Base-by-base conservation (phyloP, 2,113 vertebrate species). In the Protobothrops mucrosquamatus region DNA sequence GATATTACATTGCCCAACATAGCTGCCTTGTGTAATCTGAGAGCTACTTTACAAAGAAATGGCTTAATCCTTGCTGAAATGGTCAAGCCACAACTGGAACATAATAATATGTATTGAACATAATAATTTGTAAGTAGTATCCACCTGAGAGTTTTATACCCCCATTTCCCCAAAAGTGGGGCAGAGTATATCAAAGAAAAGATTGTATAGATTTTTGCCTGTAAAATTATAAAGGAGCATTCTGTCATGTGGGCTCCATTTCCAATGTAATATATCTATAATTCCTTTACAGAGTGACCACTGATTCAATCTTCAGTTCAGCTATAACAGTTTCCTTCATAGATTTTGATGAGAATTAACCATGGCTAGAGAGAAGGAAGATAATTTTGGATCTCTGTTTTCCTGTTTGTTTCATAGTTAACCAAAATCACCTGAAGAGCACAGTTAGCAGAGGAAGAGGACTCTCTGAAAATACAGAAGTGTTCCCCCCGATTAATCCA, bases 401-500 rank as follows among this genome's bases (percentile, higher is more conserved):
- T 81, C 91, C 93, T 93, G 85, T 29, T 57, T 20, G 89, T 89
- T 56, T 64, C 92, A 87, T 46, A 97, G 95, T 93, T 89, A 95
- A 93, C 94, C 85, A 94, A 96, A 90, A 51, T 26, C 90, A 91
- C 23, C 0, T 0, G 0, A 95, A 95, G 51, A 94, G 18, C 11
- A 43, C 92, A 51, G 11, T 92, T 88, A 90, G 90, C 93, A 87
- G 94, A 93, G 87, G 91, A 90, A 55, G 93, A 95, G 74, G 87
- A 48, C 89, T 87, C 34, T 56, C 91, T 55, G 89, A 89, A 52
- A 88, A 94, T 93, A 96, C 89, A 24, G 51, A 48, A 4, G 85
- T 95, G 92, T 94, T 97, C 20, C 96, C 96, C 91, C 95, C 95
- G 89, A 34, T 96, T 48, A 61, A 91, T 54, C 93, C 96, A 93